Base-by-base conservation (phyloP, 1,140 invertebrate species). In the Spodoptera litura region DNA sequence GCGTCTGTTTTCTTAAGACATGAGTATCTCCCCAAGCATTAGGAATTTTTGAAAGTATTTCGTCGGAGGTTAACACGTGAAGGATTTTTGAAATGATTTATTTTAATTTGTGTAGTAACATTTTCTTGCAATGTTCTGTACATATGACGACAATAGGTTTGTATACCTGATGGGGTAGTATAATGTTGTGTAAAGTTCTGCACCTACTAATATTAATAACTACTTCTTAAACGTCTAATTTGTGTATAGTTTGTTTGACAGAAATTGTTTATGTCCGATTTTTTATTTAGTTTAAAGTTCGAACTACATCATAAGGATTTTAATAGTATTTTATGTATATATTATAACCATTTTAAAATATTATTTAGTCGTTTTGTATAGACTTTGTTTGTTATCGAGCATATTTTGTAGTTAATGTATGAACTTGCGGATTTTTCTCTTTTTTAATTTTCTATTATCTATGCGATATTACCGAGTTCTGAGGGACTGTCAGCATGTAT, bases 271-370 rank as follows among this genome's bases (percentile, higher is more conserved):
- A 72, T 72, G 56, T 49, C 74, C 62, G 52, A 31, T 70, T 78
- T 77, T 53, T 58, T 58, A 56, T 78, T 78, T 78, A 78, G 64
- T 78, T 78, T 78, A 70, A 78, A 13, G 27, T 75, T 75, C 53
- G 55, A 56, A 38, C 64, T 78, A 70, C 75, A 61, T 81, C 73
- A 53, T 83, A 84, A 84, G 80, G 73, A 79, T 80, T 84, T 83
- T 84, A 59, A 66, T 84, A 84, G 78, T 75, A 52, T 84, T 80
- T 81, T 84, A 81, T 84, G 78, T 81, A 82, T 79, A 82, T 81
- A 83, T 52, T 76, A 62, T 2, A 44, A 44, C 38, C 25, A 66
- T 78, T 81, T 78, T 76, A 51, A 75, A 79, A 51, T 66, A 76
- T 78, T 78, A 74, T 81, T 61, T 81, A 27, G 62, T 73, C 74